These are phyloP conservation scores for Cephus rjabovi DNA, from an alignment of 2,888 invertebrate species.

Conservation along the genomic window DNA sequence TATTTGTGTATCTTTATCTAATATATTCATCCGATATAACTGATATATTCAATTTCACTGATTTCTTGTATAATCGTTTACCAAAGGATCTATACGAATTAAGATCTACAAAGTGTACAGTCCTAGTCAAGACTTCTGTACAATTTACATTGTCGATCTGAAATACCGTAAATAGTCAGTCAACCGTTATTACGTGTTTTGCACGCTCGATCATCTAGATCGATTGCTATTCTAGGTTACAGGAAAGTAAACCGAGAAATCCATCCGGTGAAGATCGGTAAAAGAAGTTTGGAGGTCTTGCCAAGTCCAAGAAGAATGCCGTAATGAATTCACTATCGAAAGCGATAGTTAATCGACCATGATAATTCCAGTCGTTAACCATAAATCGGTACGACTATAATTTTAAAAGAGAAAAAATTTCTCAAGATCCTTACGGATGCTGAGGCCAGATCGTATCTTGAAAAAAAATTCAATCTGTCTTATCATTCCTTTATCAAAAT, in stretches of 20 bases:
- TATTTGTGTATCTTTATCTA: too few species aligned
- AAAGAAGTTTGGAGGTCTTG: not conserved
- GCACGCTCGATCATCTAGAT: not conserved
- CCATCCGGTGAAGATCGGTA: not conserved
- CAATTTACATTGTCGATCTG: not conserved
- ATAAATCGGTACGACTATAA: not conserved
- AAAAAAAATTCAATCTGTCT: not conserved
- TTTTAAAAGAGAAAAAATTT: not conserved
- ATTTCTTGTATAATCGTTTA: not conserved
- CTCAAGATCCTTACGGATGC: not conserved
- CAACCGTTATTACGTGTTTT: not conserved
- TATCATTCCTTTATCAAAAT: not conserved
- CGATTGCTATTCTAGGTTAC: conserved; percentile 1
- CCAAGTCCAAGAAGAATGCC: not conserved
- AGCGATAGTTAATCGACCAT: not conserved
- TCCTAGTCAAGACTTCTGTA: not conserved
- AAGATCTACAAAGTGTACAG: not conserved
- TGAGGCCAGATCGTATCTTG: not conserved
- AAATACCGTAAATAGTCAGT: not conserved
- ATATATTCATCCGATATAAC: too few species aligned
- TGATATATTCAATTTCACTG: too few species aligned
- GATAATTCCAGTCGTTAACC: not conserved
- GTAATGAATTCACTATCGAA: not conserved
- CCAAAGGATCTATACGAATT: not conserved
- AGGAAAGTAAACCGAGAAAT: conserved; percentile 1